Conservation (phyloP, 1,140 invertebrate genomes). For the Lepidurus couesii region DNA sequence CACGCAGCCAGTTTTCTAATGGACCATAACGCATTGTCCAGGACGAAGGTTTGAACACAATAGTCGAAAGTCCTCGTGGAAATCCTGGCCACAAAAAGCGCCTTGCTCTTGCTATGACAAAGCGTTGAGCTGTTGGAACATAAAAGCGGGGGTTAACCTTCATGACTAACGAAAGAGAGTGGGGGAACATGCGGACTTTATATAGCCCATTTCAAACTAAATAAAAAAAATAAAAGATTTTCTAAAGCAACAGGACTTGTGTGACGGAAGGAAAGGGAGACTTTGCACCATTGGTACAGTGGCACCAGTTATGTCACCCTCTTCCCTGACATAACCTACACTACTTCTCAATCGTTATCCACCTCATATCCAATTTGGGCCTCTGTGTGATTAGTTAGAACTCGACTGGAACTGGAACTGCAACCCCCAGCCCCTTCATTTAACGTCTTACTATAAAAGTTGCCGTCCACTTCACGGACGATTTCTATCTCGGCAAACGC, state of each 20-base stretch:
- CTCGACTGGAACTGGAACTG: too few species aligned
- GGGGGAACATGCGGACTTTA: constrained; percentile 8
- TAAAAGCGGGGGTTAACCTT: not conserved
- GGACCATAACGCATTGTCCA: constrained; percentile 14
- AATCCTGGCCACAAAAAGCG: not conserved
- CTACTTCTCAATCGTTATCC: not conserved
- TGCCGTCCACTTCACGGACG: too few species aligned
- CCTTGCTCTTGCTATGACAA: not conserved
- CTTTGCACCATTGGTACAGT: constrained; percentile 15
- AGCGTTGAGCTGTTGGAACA: not conserved
- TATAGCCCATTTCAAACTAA: not conserved
- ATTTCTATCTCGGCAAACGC: too few species aligned
- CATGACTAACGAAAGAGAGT: not conserved
- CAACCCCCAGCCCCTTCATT: too few species aligned
- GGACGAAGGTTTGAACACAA: not conserved
- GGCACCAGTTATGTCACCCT: constrained; percentile 2
- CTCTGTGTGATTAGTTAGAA: too few species aligned
- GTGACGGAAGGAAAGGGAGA: not conserved
- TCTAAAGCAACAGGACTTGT: constrained; percentile 10
- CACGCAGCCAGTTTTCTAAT: constrained; percentile 21
- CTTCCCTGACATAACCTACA: not conserved
- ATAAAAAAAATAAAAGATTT: not conserved
- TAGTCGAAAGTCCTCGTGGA: not conserved
- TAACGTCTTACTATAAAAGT: too few species aligned
- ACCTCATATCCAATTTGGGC: too few species aligned